Evolutionary conservation across 2,888 invertebrate species (phyloP).

Genomic region (Mactromeris polynyma): DNA sequence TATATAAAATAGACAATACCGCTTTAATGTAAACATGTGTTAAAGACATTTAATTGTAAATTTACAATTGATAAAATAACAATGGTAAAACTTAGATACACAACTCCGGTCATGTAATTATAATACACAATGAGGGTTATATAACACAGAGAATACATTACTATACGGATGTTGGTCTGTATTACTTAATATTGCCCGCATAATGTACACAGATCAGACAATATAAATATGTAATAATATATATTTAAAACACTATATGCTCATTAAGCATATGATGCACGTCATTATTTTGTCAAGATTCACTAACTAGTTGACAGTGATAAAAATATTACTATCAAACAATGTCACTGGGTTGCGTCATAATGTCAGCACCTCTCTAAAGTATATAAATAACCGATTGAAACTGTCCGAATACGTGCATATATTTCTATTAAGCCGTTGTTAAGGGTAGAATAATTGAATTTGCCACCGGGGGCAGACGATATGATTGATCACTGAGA

Average conservation of each 20-base stretch:
- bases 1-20: no score
- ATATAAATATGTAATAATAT: background rate
- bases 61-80: no score
- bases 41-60: no score
- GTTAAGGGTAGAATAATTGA: constrained; percentile 66
- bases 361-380: constrained; percentile 27
- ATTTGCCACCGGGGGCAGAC: constrained; percentile 66
- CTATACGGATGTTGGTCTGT: no score
- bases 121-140: no score
- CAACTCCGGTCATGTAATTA: no score
- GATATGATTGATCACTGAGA: constrained; percentile 56
- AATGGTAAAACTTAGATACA: no score
- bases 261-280: constrained; percentile 22
- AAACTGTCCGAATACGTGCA: constrained; percentile 56
- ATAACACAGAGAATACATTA: no score
- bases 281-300: constrained; percentile 2
- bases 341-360: constrained; percentile 37
- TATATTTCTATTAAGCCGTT: constrained; percentile 62
- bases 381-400: constrained; percentile 62
- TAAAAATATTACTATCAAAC: constrained; percentile 34
- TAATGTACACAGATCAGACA: background rate
- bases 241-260: background rate
- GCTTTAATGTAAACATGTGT: no score
- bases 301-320: constrained; percentile 41
- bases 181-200: background rate